These are phyloP conservation scores for Capra hircus DNA, from an alignment of 2,113 vertebrate genomes.

Conservation along the genomic window DNA sequence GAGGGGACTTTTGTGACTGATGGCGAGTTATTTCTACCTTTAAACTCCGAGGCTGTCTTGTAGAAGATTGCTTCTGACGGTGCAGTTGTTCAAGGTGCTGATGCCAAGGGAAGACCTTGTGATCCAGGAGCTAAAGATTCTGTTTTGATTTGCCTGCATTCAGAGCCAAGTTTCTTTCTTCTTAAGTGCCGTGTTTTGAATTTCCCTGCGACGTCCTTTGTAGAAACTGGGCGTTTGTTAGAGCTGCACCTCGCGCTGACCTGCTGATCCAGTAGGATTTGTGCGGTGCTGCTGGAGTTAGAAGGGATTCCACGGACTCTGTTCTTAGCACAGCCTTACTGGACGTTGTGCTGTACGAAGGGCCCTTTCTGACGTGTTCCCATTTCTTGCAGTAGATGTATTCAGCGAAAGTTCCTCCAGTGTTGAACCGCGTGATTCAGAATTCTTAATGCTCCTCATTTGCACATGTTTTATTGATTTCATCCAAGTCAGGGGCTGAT, in stretches of 20 bases:
- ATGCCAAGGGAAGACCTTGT: background rate
- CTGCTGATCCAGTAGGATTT: background rate
- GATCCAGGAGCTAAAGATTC: background rate
- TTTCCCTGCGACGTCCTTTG: background rate
- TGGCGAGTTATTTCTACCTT: too few relatives aligned
- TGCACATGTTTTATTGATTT: background rate
- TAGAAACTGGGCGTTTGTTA: background rate
- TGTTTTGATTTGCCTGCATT: background rate
- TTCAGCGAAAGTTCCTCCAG: background rate
- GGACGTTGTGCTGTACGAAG: accelerated
- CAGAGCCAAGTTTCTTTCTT: background rate
- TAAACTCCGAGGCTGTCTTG: background rate
- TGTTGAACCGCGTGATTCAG: accelerated
- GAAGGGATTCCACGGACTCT: background rate
- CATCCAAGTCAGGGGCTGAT: background rate
- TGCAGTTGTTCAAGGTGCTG: background rate
- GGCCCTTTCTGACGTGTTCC: background rate
- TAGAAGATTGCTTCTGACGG: background rate
- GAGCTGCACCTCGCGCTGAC: background rate
- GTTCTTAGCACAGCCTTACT: background rate
- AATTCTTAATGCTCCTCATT: accelerated
- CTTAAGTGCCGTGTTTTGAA: accelerated
- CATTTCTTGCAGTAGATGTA: accelerated
- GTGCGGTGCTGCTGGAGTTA: background rate
- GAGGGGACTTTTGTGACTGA: background rate